phyloP scores from a whole-genome alignment of 1,140 invertebrate genomes.

The Platyscapa corneri region DNA sequence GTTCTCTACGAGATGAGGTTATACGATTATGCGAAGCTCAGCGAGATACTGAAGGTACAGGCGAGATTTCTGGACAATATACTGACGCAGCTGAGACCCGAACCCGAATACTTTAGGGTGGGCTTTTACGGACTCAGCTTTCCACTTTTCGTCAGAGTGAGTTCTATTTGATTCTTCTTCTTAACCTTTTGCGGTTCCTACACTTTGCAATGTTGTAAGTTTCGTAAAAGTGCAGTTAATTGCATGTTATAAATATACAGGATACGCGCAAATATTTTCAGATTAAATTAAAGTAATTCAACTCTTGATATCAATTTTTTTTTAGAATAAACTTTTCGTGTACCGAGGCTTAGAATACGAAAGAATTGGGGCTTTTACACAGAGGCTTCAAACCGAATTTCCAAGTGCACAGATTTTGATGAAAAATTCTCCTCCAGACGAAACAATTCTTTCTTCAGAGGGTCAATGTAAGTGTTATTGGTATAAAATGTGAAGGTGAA shows the following conservation, averaged over 20 bases:
- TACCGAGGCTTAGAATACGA: slow-evolving; percentile 98
- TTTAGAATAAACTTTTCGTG: slow-evolving; percentile 95
- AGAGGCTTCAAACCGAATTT: slow-evolving; percentile 94
- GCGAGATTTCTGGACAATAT: slow-evolving; percentile 95
- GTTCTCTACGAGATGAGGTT: slow-evolving; percentile 90
- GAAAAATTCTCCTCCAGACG: slow-evolving; percentile 92
- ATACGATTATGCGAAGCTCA: slow-evolving; percentile 93
- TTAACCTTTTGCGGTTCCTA: neutral
- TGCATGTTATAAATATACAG: too few species aligned
- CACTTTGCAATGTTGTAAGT: too few species aligned
- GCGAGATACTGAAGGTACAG: slow-evolving; percentile 87
- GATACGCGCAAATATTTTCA: too few species aligned
- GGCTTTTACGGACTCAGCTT: slow-evolving; percentile 96
- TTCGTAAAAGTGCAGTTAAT: too few species aligned
- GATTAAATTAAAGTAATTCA: too few species aligned
- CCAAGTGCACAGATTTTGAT: slow-evolving; percentile 92
- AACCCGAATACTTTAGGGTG: slow-evolving; percentile 97
- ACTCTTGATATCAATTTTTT: slow-evolving; percentile 54
- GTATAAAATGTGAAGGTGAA: neutral
- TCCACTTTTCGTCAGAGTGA: slow-evolving; percentile 94
- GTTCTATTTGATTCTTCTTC: slow-evolving; percentile 58
- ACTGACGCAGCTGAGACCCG: slow-evolving; percentile 87
- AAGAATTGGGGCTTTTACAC: slow-evolving; percentile 94
- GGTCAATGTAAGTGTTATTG: slow-evolving; percentile 81
- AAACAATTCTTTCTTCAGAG: slow-evolving; percentile 87